Percentiles rank a stretch among this genome's conserved stretches.
Evolutionary conservation across 1,140 invertebrate genomes (phyloP).

Genomic region (Parapsyche elsis): DNA sequence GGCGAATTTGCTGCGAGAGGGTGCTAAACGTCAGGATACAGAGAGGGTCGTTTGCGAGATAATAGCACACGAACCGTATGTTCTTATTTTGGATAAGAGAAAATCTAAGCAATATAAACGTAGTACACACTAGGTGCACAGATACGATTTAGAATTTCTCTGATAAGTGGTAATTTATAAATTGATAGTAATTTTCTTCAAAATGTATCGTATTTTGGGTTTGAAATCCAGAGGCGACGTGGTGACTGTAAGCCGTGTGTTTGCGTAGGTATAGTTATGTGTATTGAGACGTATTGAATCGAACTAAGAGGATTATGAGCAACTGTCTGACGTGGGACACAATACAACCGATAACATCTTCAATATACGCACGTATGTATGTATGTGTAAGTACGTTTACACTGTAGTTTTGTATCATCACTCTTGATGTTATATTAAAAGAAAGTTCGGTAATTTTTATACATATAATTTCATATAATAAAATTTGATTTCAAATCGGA

Average conservation of each 20-base stretch:
- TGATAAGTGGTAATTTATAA: no score
- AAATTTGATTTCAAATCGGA: no score
- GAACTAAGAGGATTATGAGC: conserved; percentile 30
- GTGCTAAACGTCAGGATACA: conserved; percentile 3
- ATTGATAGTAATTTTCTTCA: no score
- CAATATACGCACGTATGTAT: background rate
- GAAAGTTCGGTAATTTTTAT: no score
- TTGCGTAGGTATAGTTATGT: background rate
- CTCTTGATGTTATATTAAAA: no score
- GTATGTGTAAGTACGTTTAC: no score
- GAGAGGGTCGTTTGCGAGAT: background rate
- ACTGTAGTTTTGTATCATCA: no score
- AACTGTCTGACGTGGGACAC: conserved; percentile 8
- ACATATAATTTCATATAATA: no score
- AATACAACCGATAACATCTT: conserved; percentile 20
- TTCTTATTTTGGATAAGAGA: background rate
- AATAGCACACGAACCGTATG: background rate
- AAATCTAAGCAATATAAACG: no score
- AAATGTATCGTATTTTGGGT: no score
- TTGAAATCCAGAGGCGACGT: no score
- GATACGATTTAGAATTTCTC: no score
- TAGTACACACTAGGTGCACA: background rate
- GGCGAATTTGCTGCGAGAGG: background rate
- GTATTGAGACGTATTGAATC: conserved; percentile 25
- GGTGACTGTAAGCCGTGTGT: background rate